Evolutionary conservation across 2,888 invertebrate species (phyloP).

Genomic region (Euphydryas editha): DNA sequence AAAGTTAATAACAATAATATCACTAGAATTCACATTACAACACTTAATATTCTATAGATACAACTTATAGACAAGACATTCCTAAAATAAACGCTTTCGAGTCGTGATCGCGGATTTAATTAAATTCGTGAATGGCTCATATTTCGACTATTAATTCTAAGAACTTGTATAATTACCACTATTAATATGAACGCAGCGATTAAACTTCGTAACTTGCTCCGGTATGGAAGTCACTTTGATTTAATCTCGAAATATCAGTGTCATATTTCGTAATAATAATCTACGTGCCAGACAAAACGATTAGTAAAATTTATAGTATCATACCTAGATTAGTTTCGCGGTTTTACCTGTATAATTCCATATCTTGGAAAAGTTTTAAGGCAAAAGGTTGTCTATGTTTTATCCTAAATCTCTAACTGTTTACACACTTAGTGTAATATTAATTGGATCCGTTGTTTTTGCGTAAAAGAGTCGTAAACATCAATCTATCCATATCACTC

Average conservation of each 20-base stretch:
- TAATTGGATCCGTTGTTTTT: too few species aligned
- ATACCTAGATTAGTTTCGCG: too few species aligned
- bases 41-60: not conserved
- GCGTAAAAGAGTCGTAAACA: too few species aligned
- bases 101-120: constrained; percentile 37
- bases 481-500: too few species aligned
- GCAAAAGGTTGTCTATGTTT: too few species aligned
- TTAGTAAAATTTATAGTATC: too few species aligned
- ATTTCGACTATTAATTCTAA: constrained; percentile 38
- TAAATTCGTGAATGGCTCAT: constrained; percentile 35
- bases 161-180: constrained; percentile 40
- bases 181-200: constrained; percentile 37
- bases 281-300: not conserved
- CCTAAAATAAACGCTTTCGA: constrained; percentile 17
- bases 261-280: constrained; percentile 10
- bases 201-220: constrained; percentile 36
- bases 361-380: too few species aligned
- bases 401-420: too few species aligned
- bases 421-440: too few species aligned
- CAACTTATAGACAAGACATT: constrained; percentile 17
- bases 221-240: constrained; percentile 30
- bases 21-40: not conserved
- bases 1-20: not conserved
- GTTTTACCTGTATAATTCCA: too few species aligned
- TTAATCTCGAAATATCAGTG: constrained; percentile 30